Evolutionary conservation across 2,113 vertebrate species (phyloP), one percentile per base, ranked within the genome.

Genomic region (Proterorhinus semilunaris): DNA sequence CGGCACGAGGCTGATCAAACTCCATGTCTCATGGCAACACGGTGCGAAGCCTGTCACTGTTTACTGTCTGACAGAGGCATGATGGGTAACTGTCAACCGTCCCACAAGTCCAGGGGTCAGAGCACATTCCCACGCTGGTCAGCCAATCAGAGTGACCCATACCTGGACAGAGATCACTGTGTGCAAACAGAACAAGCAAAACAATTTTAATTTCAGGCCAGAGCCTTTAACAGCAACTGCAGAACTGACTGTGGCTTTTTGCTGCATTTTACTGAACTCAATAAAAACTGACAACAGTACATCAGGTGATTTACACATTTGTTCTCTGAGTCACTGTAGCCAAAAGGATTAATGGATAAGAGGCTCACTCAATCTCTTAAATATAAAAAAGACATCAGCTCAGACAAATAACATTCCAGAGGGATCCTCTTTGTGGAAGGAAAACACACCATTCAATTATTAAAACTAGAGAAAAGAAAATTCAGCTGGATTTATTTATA

Each of bases 41-140:
- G 1, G 74, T 80, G 83, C 75, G 80, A 87, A 80, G 82, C 71
- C 71, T 76, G 82, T 65, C 68, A 51, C 52, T 84, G 83, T 86
- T 89, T 85, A 83, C 83, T 45, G 76, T 82, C 69, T 68, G 66
- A 68, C 69, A 16, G 44, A 46, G 69, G 75, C 75, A 82, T 78
- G 74, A 79, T 65, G 68, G 57, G 49, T 70, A 62, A 63, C n/a
- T 46, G 11, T 69, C n/a, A 2, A 46, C 1, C 12, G 46, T 54
- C 65, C 44, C 21, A 8, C 10, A 49, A 6, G 66, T 64, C 55
- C 58, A 66, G 62, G 51, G 58, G 59, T 67, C 68, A 17, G 52
- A 10, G 8, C 47, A 53, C 46, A 50, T 52, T 72, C 58, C 59
- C 44, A 62, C 15, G 44, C 48, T 0, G 0, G n/a, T 65, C 59